Conservation (phyloP, 2,888 invertebrate genomes). For the Pimpla rufipes region DNA sequence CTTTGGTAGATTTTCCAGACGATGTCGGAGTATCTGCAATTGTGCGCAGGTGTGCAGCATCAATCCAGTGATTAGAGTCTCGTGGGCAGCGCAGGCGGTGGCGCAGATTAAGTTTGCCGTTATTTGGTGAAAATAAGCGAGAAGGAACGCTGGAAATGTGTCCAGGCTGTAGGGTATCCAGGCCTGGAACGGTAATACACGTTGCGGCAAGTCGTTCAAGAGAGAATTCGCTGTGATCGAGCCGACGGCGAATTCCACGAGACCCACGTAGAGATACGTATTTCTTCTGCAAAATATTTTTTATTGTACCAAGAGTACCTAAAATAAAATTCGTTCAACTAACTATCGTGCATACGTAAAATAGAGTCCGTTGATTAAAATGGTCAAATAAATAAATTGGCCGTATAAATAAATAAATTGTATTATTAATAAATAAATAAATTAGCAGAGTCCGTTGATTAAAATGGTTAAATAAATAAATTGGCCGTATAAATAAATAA, state of each 20-base stretch:
- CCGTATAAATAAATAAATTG: too few relatives aligned
- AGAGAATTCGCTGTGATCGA: not conserved
- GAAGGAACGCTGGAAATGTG: not conserved
- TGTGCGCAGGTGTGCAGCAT: slow-evolving; percentile 34
- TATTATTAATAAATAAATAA: too few relatives aligned
- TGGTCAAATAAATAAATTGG: too few relatives aligned
- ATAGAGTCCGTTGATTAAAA: too few relatives aligned
- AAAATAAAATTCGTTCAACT: too few relatives aligned
- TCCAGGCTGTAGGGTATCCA: slow-evolving; percentile 19
- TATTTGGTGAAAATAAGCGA: slow-evolving; percentile 14
- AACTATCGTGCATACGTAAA: too few relatives aligned
- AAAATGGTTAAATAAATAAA: too few relatives aligned
- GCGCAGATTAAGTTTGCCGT: slow-evolving; percentile 12
- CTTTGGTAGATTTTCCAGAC: slow-evolving; percentile 18
- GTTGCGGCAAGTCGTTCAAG: slow-evolving; percentile 8
- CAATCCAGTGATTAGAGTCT: slow-evolving; percentile 15
- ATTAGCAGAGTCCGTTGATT: too few relatives aligned
- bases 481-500: too few relatives aligned
- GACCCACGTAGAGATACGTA: slow-evolving; percentile 15
- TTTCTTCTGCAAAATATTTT: slow-evolving; percentile 7
- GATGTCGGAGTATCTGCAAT: slow-evolving; percentile 11
- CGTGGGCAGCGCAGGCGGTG: not conserved
- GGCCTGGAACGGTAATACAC: slow-evolving; percentile 9
- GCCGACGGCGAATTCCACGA: slow-evolving; percentile 9
- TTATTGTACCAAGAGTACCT: too few relatives aligned